Evolutionary conservation across 2,113 vertebrate species (phyloP), one percentile per base, ranked within the genome.

Genomic region (Anoplopoma fimbria): DNA sequence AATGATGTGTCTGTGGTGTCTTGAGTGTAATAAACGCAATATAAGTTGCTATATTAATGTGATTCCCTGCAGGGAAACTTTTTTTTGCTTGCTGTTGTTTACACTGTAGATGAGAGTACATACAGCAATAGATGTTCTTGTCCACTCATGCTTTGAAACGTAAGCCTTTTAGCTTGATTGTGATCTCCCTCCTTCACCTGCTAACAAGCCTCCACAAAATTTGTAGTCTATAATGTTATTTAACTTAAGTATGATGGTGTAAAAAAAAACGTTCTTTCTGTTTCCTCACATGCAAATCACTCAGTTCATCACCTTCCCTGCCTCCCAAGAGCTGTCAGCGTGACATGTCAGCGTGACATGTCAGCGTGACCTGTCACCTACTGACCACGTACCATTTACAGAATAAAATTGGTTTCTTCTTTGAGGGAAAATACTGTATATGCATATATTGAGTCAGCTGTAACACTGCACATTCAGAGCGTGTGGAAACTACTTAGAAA

Each of bases 61-160:
- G 17, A 53, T 64, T 81, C 67, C 60, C 38, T 70, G 64, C 29
- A 33, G 45, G 61, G 62, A 29, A n/a, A n/a, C n/a, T n/a, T n/a
- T n/a, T n/a, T n/a, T n/a, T n/a, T n/a, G n/a, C n/a, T 64, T 47
- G 23, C 12, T 60, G 31, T 55, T 5, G 29, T 31, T 71, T 33
- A 31, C 38, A 31, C 45, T 60, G 74, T 36, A 31, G 38, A 75
- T 76, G 64, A 79, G 67, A 76, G n/a, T 55, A 9, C 47, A 61
- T 10, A 31, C 51, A 75, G 65, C 17, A 27, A 55, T 10, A 19
- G 47, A 61, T 23, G 38, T 47, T 67, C 2, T 75, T 67, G 60
- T 25, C 60, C 65, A 40, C 67, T 83, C 68, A 57, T 25, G 31
- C n/a, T 82, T 38, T 42, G 78, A 73, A 65, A 69, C 23, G 25